Conservation (phyloP, 2,888 invertebrate species). For the Aelia acuminata region DNA sequence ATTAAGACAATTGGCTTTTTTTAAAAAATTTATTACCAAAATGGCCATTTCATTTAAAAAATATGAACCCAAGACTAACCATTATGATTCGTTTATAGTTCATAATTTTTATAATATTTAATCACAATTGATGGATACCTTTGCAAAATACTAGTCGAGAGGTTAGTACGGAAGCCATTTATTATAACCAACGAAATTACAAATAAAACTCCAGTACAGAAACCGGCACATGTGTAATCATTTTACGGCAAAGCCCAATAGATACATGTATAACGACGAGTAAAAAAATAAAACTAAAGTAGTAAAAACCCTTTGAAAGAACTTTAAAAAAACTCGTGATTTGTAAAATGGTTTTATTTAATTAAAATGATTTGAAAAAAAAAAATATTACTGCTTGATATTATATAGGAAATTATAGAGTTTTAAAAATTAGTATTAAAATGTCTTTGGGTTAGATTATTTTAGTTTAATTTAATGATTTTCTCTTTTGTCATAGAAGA, state of each 20-base stretch:
- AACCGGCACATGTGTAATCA: constrained; percentile 52
- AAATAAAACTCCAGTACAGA: not conserved
- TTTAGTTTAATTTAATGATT: not conserved
- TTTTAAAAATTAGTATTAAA: not conserved
- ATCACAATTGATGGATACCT: constrained; percentile 15
- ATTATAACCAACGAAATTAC: not conserved
- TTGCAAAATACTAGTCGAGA: constrained; percentile 52
- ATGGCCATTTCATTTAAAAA: not conserved
- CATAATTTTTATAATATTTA: not conserved
- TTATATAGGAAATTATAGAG: too few species aligned
- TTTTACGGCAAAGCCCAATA: not conserved
- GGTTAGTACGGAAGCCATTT: constrained; percentile 55
- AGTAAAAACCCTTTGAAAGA: not conserved
- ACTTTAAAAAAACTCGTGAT: not conserved
- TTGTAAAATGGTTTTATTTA: not conserved
- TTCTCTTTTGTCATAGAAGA: not conserved
- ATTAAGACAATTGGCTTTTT: not conserved
- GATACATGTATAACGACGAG: not conserved
- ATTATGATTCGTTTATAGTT: not conserved
- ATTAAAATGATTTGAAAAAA: not conserved
- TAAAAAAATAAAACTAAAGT: not conserved
- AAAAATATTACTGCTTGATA: too few species aligned
- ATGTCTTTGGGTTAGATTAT: not conserved
- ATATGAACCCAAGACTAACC: not conserved
- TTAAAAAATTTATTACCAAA: not conserved